Conservation (phyloP, 1,140 invertebrate genomes). For the Aradophagus sp. region DNA sequence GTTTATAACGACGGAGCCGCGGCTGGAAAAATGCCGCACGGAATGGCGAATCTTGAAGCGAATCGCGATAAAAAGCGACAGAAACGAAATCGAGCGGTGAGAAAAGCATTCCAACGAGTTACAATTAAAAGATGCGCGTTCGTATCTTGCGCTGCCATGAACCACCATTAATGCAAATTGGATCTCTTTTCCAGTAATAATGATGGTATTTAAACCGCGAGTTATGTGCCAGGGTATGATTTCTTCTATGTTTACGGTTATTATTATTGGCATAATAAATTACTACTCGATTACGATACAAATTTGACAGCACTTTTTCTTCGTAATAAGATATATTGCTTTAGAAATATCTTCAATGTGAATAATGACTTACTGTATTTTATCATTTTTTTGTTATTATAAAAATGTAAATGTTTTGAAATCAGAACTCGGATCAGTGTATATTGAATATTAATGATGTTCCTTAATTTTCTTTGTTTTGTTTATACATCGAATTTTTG, state of each 20-base stretch:
- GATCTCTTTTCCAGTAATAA: slow-evolving; percentile 19
- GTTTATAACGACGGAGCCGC: slow-evolving; percentile 7
- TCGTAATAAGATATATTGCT: too few relatives aligned
- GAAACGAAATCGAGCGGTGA: slow-evolving; percentile 6
- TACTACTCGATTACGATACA: neutral
- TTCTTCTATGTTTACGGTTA: slow-evolving; percentile 28
- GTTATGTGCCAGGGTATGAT: slow-evolving; percentile 12
- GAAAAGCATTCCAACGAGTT: slow-evolving; percentile 15
- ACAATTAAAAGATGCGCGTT: slow-evolving; percentile 32
- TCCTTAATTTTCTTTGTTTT: too few relatives aligned
- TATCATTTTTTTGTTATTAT: too few relatives aligned
- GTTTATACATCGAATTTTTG: too few relatives aligned
- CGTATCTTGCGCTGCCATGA: slow-evolving; percentile 16
- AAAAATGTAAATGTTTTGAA: too few relatives aligned
- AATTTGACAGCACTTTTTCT: slow-evolving; percentile 2
- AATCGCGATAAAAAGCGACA: slow-evolving; percentile 12
- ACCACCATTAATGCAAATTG: slow-evolving; percentile 29
- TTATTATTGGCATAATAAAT: slow-evolving; percentile 29
- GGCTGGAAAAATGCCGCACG: slow-evolving; percentile 21
- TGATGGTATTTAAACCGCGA: slow-evolving; percentile 12
- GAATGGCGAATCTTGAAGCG: slow-evolving; percentile 17
- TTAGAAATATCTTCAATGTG: too few relatives aligned
- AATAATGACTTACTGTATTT: too few relatives aligned
- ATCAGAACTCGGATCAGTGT: too few relatives aligned
- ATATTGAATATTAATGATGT: too few relatives aligned